Evolutionary conservation across 2,888 invertebrate species (phyloP).

Genomic region (Stenchaetothrips biformis): DNA sequence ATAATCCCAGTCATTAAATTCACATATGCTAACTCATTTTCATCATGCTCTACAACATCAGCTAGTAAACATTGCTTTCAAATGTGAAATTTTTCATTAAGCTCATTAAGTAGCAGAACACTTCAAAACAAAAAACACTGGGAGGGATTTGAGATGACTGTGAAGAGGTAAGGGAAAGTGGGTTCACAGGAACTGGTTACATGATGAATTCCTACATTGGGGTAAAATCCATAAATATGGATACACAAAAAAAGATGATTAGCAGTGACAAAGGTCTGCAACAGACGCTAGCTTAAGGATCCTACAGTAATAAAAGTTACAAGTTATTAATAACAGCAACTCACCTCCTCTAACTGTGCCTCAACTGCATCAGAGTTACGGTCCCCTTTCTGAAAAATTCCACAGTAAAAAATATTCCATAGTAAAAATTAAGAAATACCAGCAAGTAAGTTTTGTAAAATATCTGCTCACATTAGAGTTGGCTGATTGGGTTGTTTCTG

Average conservation of each 20-base stretch:
- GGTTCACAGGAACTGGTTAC: neutral
- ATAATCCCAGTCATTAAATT: neutral
- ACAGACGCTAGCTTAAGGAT: slow-evolving; percentile 16
- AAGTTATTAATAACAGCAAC: slow-evolving; percentile 29
- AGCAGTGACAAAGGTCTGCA: slow-evolving; percentile 24
- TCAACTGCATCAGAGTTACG: neutral
- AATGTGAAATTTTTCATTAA: neutral
- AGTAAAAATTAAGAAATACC: slow-evolving; percentile 18
- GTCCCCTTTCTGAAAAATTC: neutral
- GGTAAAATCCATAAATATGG: slow-evolving; percentile 10
- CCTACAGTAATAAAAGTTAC: slow-evolving; percentile 26
- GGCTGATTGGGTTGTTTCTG: neutral
- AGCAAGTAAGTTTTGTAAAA: neutral
- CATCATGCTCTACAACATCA: neutral
- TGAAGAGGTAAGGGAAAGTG: neutral
- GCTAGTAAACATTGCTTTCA: neutral
- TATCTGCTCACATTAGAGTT: neutral
- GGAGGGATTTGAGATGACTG: neutral
- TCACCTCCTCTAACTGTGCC: slow-evolving; percentile 17
- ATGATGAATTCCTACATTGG: slow-evolving; percentile 5
- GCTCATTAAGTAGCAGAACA: neutral
- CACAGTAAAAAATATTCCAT: neutral
- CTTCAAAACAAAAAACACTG: neutral
- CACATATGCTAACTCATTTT: neutral
- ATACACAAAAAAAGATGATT: neutral